These are phyloP conservation scores for Harpalus rufipes DNA, from an alignment of 2,888 invertebrate genomes.

Conservation along the genomic window DNA sequence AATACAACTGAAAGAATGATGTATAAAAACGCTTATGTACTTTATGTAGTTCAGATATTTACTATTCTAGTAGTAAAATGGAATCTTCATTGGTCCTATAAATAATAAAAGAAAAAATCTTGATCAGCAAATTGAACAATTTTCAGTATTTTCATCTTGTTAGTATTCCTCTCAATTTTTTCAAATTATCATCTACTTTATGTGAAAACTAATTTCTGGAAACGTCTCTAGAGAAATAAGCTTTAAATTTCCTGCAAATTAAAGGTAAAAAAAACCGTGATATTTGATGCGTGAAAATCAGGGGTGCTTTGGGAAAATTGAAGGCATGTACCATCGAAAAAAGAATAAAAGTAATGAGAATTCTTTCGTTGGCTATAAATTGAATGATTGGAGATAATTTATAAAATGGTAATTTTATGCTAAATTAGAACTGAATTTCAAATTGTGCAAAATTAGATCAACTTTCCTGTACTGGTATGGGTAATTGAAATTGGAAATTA, in stretches of 20 bases:
- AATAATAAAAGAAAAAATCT: neutral
- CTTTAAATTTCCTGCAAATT: conserved; percentile 34
- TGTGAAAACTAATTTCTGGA: conserved; percentile 22
- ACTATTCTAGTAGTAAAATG: too few species aligned
- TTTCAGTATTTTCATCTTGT: neutral
- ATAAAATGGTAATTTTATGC: conserved; percentile 37
- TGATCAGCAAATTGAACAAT: neutral
- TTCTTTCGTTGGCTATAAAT: conserved; percentile 9
- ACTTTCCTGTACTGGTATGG: neutral
- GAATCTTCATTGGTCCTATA: too few species aligned
- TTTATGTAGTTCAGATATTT: too few species aligned
- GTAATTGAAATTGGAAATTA: conserved; percentile 13
- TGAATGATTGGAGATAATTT: conserved; percentile 18
- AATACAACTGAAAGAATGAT: too few species aligned
- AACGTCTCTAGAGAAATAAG: conserved; percentile 9
- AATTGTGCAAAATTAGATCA: conserved; percentile 5
- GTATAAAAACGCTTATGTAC: too few species aligned
- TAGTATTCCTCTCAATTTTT: neutral
- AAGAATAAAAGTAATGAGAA: conserved; percentile 43
- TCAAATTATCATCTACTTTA: neutral
- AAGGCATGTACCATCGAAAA: conserved; percentile 16
- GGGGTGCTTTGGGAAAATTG: conserved; percentile 19
- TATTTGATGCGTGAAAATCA: conserved; percentile 36
- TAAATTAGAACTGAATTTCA: conserved; percentile 49
- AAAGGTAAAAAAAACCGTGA: conserved; percentile 18